Base-by-base conservation (phyloP, 2,888 invertebrate species). In the Sisyra nigra region DNA sequence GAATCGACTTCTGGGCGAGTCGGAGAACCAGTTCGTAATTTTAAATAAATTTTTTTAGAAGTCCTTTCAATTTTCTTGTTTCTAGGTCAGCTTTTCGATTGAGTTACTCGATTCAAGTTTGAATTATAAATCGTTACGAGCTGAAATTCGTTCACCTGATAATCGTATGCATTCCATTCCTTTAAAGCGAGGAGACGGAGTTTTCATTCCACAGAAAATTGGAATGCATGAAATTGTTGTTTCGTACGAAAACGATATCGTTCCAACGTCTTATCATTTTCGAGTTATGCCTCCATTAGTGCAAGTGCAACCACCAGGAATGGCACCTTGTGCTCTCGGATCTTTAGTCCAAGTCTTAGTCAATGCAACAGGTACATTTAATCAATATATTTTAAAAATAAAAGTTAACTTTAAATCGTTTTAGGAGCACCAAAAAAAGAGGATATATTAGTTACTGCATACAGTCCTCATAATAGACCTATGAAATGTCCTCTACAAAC, bases 261-360 rank as follows among this genome's bases (percentile, higher is more conserved):
- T 60, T 17, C 53, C 57, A n/a, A 48, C 55, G 3, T 59, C 76
- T 34, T 78, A 84, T 57, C 85, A 84, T 64, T 87, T 94, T 60
- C 72, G 89, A 52, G 91, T 89, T 1, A 67, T 89, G 56, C 92
- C 93, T 19, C 80, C 88, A 47, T 65, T 89, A 50, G 79, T 87
- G 46, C 83, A 85, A 57, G 88, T 92, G 31, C 81, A 82, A 46
- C 85, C 86, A 10, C 87, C 91, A 1, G 93, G 92, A 41, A 88
- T 94, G 79, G 89, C 91, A 43, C 94, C 93, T 3, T 94, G 93
- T 65, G 89, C 92, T 15, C 74, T 93, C 39, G 94, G 93, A 47
- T 92, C 91, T 48, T 79, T 93, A 43, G 93, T 94, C 2, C 94
- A 94, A 74, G 93, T 94, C 51, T 74, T 93, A 62, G 84, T 85